phyloP scores from a whole-genome alignment of 1,140 invertebrate species.

The Cheumatopsyche charites region DNA sequence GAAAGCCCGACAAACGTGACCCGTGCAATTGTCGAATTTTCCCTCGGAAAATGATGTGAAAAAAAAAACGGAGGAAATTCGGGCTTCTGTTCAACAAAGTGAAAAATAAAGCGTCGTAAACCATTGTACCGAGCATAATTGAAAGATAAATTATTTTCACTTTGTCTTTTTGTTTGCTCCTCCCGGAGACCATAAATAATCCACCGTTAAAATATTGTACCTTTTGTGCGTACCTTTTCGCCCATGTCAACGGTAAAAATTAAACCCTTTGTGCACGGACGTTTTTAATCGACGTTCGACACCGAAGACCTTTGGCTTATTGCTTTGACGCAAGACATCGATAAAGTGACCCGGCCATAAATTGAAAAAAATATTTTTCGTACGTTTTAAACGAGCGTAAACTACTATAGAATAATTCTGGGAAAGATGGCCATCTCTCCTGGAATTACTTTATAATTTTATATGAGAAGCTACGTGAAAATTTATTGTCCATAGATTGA shows the following conservation, averaged over 20 bases:
- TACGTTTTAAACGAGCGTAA: too few relatives aligned
- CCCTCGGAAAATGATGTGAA: neutral
- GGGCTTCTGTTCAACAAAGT: conserved; percentile 20
- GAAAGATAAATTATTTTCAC: conserved; percentile 37
- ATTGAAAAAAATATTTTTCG: too few relatives aligned
- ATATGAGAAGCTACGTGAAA: too few relatives aligned
- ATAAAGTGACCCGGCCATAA: neutral
- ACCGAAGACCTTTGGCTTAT: neutral
- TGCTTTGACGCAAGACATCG: neutral
- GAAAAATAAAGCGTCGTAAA: conserved; percentile 36
- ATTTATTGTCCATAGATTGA: too few relatives aligned
- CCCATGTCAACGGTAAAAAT: too few relatives aligned
- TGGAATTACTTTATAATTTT: too few relatives aligned
- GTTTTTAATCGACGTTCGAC: neutral
- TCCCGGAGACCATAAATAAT: conserved; percentile 33
- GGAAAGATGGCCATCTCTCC: too few relatives aligned
- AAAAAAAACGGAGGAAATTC: conserved; percentile 1
- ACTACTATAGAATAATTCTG: too few relatives aligned
- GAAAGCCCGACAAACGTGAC: neutral
- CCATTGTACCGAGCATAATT: conserved; percentile 33
- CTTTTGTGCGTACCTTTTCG: neutral
- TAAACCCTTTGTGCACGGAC: neutral
- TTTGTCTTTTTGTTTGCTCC: conserved; percentile 36
- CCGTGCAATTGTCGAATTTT: too few relatives aligned
- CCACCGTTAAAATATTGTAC: conserved; percentile 12